Conservation (phyloP, 2,113 vertebrate species). For the Cranoglanis bouderius region DNA sequence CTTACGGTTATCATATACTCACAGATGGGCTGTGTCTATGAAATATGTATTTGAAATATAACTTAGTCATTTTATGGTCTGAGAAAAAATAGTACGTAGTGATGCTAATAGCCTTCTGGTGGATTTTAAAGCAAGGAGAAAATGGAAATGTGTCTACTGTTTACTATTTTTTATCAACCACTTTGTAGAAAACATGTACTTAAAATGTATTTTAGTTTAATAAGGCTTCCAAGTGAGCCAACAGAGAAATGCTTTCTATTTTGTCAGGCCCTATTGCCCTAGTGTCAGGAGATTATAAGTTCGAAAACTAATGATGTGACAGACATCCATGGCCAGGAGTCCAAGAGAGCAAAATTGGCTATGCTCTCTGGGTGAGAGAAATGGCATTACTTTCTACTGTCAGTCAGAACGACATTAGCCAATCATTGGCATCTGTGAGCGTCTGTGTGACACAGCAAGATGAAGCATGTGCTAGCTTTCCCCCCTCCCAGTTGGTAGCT, state of each 20-base stretch:
- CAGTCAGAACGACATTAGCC: background rate
- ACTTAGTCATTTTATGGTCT: background rate
- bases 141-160: background rate
- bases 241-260: background rate
- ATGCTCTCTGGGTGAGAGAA: background rate
- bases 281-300: background rate
- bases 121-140: background rate
- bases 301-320: background rate
- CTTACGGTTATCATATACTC: background rate
- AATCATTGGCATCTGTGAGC: background rate
- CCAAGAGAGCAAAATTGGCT: background rate
- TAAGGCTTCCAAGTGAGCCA: background rate
- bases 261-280: background rate
- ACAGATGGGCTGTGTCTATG: no score
- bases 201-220: background rate
- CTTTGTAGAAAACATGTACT: background rate
- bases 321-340: background rate
- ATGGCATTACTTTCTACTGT: background rate
- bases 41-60: constrained; percentile 2
- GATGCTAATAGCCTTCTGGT: background rate
- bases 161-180: background rate
- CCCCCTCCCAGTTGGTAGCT: background rate
- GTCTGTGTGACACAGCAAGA: background rate
- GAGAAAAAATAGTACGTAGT: background rate
- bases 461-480: background rate